phyloP scores from a whole-genome alignment of 2,797 vertebrate species.

The Alectoris magna region DNA sequence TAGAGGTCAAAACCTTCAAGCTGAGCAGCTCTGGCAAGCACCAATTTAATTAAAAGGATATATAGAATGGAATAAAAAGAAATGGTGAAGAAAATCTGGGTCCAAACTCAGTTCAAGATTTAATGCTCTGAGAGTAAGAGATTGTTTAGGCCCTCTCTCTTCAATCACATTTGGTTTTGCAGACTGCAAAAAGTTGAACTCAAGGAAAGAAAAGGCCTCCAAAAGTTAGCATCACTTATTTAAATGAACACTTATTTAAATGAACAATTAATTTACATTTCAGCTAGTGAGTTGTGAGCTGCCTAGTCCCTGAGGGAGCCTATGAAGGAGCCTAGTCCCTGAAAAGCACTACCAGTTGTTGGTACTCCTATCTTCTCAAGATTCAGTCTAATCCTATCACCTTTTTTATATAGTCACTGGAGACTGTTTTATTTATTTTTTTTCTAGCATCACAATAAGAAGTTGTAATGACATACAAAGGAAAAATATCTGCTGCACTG shows the following conservation, averaged over 20 bases:
- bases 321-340: background rate
- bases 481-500: background rate
- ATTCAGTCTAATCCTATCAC: background rate
- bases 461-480: background rate
- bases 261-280: background rate
- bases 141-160: background rate
- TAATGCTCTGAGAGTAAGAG: background rate
- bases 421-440: background rate
- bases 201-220: background rate
- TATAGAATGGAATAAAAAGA: background rate
- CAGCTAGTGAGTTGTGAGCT: background rate
- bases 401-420: background rate
- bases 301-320: background rate
- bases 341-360: background rate
- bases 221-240: background rate
- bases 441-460: background rate
- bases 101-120: background rate
- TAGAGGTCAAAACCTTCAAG: background rate
- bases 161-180: background rate
- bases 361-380: background rate
- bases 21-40: background rate
- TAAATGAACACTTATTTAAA: background rate
- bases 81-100: background rate
- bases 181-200: background rate
- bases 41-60: constrained; percentile 21